Conservation (phyloP, 2,113 vertebrate species). For the Axis porcinus region DNA sequence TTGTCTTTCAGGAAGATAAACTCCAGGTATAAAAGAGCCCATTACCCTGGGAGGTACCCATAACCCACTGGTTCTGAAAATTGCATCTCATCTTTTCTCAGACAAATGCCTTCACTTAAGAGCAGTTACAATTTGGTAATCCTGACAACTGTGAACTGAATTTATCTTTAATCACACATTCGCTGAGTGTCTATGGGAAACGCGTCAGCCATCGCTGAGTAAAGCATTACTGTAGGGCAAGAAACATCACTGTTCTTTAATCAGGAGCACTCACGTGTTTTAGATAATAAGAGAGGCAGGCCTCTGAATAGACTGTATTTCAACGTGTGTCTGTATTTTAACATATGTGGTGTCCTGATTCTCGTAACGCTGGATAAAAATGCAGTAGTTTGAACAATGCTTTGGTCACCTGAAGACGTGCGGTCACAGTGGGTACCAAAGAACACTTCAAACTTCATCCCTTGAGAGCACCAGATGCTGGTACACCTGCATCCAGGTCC, state of each 20-base stretch:
- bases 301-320: background rate
- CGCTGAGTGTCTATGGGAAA: background rate
- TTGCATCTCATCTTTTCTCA: constrained; percentile 35
- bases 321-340: background rate
- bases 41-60: constrained; percentile 19
- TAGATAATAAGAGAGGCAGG: background rate
- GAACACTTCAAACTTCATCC: background rate
- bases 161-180: constrained; percentile 48
- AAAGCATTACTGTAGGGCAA: background rate
- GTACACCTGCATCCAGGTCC: background rate
- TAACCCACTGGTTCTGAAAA: constrained; percentile 41
- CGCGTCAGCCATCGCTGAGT: background rate
- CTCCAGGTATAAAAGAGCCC: constrained; percentile 36
- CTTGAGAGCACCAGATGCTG: background rate
- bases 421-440: background rate
- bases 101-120: constrained; percentile 35
- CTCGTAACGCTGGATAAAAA: background rate
- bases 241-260: background rate
- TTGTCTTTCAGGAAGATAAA: constrained; percentile 57
- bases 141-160: constrained; percentile 41
- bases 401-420: background rate
- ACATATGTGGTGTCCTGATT: background rate
- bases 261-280: background rate
- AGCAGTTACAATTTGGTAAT: background rate
- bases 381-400: background rate